A percentile compares a stretch with the other conserved stretches of the same genome.
Conservation (phyloP, 2,888 invertebrate genomes). For the Anthophora plumipes region DNA sequence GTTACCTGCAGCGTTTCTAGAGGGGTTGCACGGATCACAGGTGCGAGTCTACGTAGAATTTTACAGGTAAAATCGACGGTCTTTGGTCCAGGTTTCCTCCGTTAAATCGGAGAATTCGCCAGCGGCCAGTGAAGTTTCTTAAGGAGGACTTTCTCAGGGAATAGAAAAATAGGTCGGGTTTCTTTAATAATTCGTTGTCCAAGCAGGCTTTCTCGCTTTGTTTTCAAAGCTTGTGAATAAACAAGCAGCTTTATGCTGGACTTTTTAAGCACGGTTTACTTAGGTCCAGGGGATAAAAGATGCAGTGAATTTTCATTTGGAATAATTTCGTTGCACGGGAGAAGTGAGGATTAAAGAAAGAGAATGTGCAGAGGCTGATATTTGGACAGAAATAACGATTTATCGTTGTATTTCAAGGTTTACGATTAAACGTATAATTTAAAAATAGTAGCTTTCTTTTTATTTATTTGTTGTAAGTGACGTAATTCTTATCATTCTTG, state of each 20-base stretch:
- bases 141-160: not conserved
- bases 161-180: not conserved
- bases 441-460: not conserved
- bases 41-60: slow-evolving; percentile 9
- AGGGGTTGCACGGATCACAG: slow-evolving; percentile 17
- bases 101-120: not conserved
- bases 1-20: slow-evolving; percentile 23
- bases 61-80: slow-evolving; percentile 32
- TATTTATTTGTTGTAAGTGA: not conserved
- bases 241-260: no score
- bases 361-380: no score
- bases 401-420: no score
- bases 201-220: not conserved
- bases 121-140: not conserved
- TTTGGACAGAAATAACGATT: no score
- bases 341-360: no score
- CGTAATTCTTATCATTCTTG: not conserved
- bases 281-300: no score
- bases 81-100: not conserved
- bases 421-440: no score
- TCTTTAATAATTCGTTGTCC: not conserved
- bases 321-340: no score
- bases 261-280: no score
- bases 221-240: not conserved
- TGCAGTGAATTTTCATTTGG: no score